phyloP scores from a whole-genome alignment of 2,797 vertebrate species.

The Coreius guichenoti region DNA sequence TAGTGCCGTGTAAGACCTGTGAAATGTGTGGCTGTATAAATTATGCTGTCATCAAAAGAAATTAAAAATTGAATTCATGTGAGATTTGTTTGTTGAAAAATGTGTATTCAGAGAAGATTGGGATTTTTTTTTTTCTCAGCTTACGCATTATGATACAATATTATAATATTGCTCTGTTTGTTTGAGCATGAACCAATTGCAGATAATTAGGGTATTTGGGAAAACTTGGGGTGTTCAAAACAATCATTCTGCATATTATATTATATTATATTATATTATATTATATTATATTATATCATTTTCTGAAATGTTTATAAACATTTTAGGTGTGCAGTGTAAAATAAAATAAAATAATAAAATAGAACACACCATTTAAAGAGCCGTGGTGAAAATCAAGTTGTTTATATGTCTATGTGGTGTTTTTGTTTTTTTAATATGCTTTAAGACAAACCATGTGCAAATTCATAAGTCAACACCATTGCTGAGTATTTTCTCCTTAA shows the following conservation, averaged over 20 bases:
- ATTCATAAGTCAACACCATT: too few species aligned
- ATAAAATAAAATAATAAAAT: neutral
- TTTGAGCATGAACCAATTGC: too few species aligned
- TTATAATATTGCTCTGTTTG: neutral
- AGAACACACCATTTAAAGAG: neutral
- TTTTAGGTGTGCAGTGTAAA: neutral
- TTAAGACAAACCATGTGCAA: too few species aligned
- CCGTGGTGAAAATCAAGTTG: too few species aligned
- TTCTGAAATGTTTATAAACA: neutral
- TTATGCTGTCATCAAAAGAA: neutral
- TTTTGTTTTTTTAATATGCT: too few species aligned
- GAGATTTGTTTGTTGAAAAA: conserved; percentile 1
- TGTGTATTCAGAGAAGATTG: neutral
- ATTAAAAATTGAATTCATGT: neutral
- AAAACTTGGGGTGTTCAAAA: neutral
- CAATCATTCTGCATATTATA: neutral
- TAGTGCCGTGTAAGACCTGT: neutral
- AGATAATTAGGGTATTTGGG: neutral
- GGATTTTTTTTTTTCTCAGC: neutral
- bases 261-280: too few species aligned
- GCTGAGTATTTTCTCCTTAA: too few species aligned
- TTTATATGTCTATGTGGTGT: too few species aligned
- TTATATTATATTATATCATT: neutral
- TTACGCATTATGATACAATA: neutral
- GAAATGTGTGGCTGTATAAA: neutral